A percentile compares a stretch with the other conserved stretches of the same genome.
Evolutionary conservation across 2,888 invertebrate genomes (phyloP).

Genomic region (Osmoderma eremita): DNA sequence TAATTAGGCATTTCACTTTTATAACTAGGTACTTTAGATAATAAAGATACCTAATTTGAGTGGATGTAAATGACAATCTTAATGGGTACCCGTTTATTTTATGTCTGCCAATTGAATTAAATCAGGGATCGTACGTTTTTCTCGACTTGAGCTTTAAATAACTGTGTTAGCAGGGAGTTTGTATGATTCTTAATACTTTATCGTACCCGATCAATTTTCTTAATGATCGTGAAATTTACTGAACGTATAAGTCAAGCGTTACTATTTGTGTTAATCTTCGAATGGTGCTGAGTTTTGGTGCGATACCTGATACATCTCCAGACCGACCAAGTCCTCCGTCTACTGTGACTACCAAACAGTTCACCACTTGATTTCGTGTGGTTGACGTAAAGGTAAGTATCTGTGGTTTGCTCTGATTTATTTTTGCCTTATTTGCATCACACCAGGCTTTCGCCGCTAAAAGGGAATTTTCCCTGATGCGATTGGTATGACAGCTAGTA

Average conservation of each 20-base stretch:
- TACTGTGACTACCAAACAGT: too few relatives aligned
- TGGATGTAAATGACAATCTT: slow-evolving; percentile 50
- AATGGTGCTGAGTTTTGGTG: too few relatives aligned
- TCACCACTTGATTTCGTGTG: too few relatives aligned
- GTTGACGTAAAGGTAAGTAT: too few relatives aligned
- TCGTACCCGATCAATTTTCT: neutral
- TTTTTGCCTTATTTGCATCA: too few relatives aligned
- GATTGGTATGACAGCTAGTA: too few relatives aligned
- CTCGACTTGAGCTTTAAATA: neutral
- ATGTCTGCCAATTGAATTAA: slow-evolving; percentile 41
- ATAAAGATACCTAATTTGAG: slow-evolving; percentile 53
- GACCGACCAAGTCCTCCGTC: too few relatives aligned
- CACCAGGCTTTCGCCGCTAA: too few relatives aligned
- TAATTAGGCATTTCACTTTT: slow-evolving; percentile 57
- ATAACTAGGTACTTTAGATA: slow-evolving; percentile 54
- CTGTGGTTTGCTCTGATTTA: too few relatives aligned
- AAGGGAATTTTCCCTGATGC: too few relatives aligned
- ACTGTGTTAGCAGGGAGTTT: neutral
- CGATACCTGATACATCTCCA: too few relatives aligned
- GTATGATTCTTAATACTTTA: slow-evolving; percentile 1
- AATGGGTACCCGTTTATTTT: slow-evolving; percentile 52
- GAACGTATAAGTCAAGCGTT: neutral
- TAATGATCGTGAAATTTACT: neutral
- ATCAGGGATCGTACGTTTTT: slow-evolving; percentile 32
- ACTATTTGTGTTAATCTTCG: too few relatives aligned